These are phyloP conservation scores for Petrocephalus schoutedeni DNA, from an alignment of 2,797 vertebrate species.

Conservation along the genomic window DNA sequence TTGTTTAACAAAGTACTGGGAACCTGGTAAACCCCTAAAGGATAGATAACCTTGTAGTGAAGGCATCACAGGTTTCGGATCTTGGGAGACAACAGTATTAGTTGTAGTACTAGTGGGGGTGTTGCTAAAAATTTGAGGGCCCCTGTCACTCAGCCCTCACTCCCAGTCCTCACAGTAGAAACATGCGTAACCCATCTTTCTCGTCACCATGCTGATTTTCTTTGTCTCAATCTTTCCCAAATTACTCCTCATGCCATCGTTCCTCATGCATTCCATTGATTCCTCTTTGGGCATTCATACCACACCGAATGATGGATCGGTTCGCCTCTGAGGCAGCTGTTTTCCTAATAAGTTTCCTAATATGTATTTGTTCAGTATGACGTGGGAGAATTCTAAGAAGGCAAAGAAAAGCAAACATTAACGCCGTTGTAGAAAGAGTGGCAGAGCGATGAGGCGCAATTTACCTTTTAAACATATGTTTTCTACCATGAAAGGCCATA, in stretches of 20 bases:
- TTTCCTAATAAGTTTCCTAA: neutral
- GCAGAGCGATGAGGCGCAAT: neutral
- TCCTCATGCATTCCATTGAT: neutral
- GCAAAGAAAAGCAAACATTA: neutral
- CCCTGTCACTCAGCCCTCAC: too few species aligned
- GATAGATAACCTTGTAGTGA: neutral
- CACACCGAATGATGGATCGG: neutral
- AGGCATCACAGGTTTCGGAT: neutral
- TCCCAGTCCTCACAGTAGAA: too few species aligned
- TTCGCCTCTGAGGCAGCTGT: neutral
- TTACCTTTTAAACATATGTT: neutral
- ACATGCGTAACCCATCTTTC: neutral
- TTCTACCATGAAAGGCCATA: neutral
- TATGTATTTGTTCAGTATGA: too few species aligned
- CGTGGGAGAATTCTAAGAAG: neutral
- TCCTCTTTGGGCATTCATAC: too few species aligned
- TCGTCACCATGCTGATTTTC: neutral
- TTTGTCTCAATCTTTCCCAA: neutral
- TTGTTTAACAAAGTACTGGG: neutral
- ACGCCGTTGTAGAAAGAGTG: neutral
- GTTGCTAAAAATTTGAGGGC: too few species aligned
- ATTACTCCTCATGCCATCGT: neutral
- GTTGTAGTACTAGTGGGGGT: neutral
- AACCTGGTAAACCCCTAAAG: neutral
- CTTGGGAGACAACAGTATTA: neutral